These are phyloP conservation scores for Drosophila melanosoma DNA, from an alignment of 2,888 invertebrate species.

Conservation along the genomic window DNA sequence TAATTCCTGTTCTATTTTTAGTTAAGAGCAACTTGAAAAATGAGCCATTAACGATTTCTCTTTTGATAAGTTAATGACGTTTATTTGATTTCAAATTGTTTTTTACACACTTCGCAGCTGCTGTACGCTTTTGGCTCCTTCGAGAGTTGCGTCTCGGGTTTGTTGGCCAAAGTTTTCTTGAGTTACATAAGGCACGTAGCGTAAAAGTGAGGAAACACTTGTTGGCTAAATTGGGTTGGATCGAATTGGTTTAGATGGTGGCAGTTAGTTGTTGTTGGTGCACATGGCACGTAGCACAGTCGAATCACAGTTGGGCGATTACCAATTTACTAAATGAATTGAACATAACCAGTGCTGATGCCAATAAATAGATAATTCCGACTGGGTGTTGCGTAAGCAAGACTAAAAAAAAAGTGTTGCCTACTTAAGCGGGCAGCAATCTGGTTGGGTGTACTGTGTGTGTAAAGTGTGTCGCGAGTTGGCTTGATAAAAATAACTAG, in stretches of 20 bases:
- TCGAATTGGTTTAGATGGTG: slow-evolving; percentile 4
- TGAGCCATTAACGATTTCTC: slow-evolving; percentile 24
- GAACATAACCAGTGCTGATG: slow-evolving; percentile 51
- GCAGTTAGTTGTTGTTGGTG: slow-evolving; percentile 22
- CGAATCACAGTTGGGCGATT: slow-evolving; percentile 66
- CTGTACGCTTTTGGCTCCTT: background rate
- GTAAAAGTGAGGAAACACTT: slow-evolving; percentile 64
- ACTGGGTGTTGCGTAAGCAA: slow-evolving; percentile 11
- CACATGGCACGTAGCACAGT: slow-evolving; percentile 61
- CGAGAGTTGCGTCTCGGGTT: background rate
- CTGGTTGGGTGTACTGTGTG: background rate
- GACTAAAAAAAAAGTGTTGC: slow-evolving; percentile 37
- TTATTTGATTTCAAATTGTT: slow-evolving; percentile 69
- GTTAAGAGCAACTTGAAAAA: background rate
- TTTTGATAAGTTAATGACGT: slow-evolving; percentile 75
- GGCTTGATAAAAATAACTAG: slow-evolving; percentile 47
- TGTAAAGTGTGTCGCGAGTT: slow-evolving; percentile 18
- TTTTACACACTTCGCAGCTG: slow-evolving; percentile 36
- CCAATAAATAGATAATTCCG: slow-evolving; percentile 44
- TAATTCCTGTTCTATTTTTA: background rate
- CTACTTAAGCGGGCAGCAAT: slow-evolving; percentile 39
- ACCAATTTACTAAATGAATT: slow-evolving; percentile 64
- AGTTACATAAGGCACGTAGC: slow-evolving; percentile 65
- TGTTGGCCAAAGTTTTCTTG: slow-evolving; percentile 15
- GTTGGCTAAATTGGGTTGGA: slow-evolving; percentile 51